Evolutionary conservation across 2,888 invertebrate genomes (phyloP), one percentile per base, ranked within the genome.

Genomic region (Scaptomyza polygonia): DNA sequence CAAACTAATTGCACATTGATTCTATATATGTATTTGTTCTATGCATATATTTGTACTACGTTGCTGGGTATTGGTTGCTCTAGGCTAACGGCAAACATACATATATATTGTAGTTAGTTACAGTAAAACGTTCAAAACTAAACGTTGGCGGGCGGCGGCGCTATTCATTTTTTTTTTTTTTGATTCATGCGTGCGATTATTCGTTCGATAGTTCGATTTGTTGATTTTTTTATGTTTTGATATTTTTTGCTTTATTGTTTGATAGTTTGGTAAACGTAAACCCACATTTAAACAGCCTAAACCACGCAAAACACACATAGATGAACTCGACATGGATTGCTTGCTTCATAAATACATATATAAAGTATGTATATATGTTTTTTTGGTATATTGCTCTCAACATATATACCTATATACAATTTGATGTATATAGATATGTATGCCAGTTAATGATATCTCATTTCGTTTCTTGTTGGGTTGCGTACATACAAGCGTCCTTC

Each of bases 281-380:
- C 88, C 88, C 88, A 86, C 83, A 79, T 79, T 83, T 67, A 90
- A 77, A 90, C 90, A 90, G 90, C 90, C 90, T 90, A 90, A 90
- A 90, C 90, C 89, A 90, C 90, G 90, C 90, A 90, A 90, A 82
- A 90, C 90, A 90, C 90, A 90, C 84, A 89, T 88, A 86, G 90
- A 90, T 89, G 90, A 90, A 90, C 90, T 90, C 90, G 90, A 90
- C 90, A 90, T 89, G 79, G 89, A 79, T 85, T 88, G 83, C 81
- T 79, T 86, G 72, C 67, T 74, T 71, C 55, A 76, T 69, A 70
- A 65, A 52, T 62, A n/a, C n/a, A n/a, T n/a, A n/a, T n/a, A n/a
- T n/a, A n/a, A n/a, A n/a, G n/a, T n/a, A n/a, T n/a, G n/a, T n/a
- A n/a, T n/a, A n/a, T n/a, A n/a, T n/a, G n/a, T n/a, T n/a, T n/a